Percentiles rank a stretch among this genome's conserved stretches.
Evolutionary conservation across 1,140 invertebrate genomes (phyloP).

Genomic region (Hylyphantes graminicola): DNA sequence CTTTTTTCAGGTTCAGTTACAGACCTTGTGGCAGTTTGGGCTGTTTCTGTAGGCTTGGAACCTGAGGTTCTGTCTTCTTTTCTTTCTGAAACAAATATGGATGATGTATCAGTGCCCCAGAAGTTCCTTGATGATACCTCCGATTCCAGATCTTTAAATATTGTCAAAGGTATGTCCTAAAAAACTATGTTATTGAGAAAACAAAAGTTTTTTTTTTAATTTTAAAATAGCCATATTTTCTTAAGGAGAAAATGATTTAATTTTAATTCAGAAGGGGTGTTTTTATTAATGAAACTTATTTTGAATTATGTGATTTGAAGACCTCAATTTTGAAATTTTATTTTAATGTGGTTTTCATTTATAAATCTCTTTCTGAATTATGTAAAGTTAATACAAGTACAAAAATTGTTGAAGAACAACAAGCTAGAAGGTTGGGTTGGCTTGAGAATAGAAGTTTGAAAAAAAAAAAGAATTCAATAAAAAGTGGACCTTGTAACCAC

Average conservation of each 20-base stretch:
- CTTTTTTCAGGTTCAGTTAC: slow-evolving; percentile 76
- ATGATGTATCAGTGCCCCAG: slow-evolving; percentile 14
- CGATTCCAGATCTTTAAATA: slow-evolving; percentile 36
- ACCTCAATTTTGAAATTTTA: too few species aligned
- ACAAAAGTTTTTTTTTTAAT: not conserved
- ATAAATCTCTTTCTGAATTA: too few species aligned
- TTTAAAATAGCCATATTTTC: not conserved
- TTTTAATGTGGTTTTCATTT: not conserved
- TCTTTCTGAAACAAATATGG: slow-evolving; percentile 4
- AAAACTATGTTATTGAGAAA: not conserved
- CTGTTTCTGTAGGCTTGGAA: slow-evolving; percentile 77
- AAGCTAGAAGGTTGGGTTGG: too few species aligned
- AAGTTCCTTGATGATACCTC: slow-evolving; percentile 50
- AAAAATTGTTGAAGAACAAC: too few species aligned
- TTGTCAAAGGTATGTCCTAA: slow-evolving; percentile 36
- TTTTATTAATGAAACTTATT: too few species aligned
- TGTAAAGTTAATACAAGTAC: too few species aligned
- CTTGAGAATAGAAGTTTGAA: too few species aligned
- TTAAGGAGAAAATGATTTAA: not conserved
- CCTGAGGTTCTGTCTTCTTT: slow-evolving; percentile 68
- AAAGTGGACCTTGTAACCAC: too few species aligned
- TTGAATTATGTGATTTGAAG: too few species aligned
- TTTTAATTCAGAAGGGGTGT: not conserved
- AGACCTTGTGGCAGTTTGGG: slow-evolving; percentile 84
- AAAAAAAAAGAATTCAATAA: too few species aligned